These are phyloP conservation scores for Sprattus sprattus DNA, from an alignment of 2,113 vertebrate species.

Conservation along the genomic window DNA sequence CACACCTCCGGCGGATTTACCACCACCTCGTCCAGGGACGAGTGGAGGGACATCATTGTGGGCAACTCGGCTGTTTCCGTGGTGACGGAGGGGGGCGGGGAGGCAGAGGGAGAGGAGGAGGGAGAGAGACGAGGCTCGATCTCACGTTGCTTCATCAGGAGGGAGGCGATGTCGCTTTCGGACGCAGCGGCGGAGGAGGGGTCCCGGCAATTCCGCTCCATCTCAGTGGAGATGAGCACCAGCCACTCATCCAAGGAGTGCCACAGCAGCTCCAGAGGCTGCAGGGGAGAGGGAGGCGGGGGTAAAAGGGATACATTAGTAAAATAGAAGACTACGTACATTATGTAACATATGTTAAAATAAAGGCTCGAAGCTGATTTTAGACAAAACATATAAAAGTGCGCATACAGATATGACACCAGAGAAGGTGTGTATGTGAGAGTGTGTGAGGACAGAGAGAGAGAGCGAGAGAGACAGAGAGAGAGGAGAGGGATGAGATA, in stretches of 20 bases:
- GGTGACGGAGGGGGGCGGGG: slow-evolving; percentile 35
- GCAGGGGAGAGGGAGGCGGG: slow-evolving; percentile 16
- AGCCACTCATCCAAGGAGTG: slow-evolving; percentile 98
- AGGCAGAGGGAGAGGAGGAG: neutral
- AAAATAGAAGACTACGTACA: neutral
- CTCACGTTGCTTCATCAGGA: slow-evolving; percentile 86
- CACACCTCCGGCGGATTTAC: slow-evolving; percentile 77
- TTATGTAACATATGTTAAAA: too few species aligned
- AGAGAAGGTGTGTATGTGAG: neutral
- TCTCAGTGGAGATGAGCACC: slow-evolving; percentile 92
- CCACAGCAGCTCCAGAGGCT: slow-evolving; percentile 96
- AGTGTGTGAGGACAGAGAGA: neutral
- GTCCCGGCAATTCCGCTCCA: slow-evolving; percentile 82
- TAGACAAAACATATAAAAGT: too few species aligned
- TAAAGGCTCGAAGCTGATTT: too few species aligned
- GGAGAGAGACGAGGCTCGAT: slow-evolving; percentile 51
- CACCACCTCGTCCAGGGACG: slow-evolving; percentile 53
- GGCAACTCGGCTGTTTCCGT: slow-evolving; percentile 19
- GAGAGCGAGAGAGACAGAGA: neutral
- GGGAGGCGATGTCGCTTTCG: slow-evolving; percentile 69
- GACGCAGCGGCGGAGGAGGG: slow-evolving; percentile 56
- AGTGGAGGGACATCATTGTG: neutral
- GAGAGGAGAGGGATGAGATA: neutral
- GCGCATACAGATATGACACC: too few species aligned
- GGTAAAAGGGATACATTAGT: neutral